These are phyloP conservation scores for Lithophane semibrunnea DNA, from an alignment of 2,888 invertebrate genomes.

Conservation along the genomic window DNA sequence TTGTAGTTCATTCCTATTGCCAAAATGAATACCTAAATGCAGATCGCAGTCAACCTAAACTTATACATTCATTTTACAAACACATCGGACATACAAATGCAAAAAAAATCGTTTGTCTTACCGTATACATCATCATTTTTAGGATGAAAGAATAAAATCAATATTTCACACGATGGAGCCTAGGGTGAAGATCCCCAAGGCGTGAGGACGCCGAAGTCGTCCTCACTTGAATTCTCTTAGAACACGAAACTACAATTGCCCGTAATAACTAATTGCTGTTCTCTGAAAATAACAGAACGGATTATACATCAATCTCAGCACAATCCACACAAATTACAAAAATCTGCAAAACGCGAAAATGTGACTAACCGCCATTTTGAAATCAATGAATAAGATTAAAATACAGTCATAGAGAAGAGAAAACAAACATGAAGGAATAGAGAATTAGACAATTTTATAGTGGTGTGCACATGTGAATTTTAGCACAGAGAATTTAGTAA, in stretches of 20 bases:
- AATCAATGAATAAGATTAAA: slow-evolving; percentile 36
- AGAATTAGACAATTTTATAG: not conserved
- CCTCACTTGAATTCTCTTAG: slow-evolving; percentile 38
- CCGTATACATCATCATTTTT: slow-evolving; percentile 89
- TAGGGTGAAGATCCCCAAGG: slow-evolving; percentile 70
- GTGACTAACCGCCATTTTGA: slow-evolving; percentile 79
- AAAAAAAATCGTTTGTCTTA: slow-evolving; percentile 69
- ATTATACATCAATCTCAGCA: slow-evolving; percentile 15
- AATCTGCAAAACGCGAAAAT: slow-evolving; percentile 62
- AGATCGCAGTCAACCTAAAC: slow-evolving; percentile 2
- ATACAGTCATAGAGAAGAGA: not conserved
- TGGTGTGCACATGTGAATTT: not conserved
- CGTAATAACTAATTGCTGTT: slow-evolving; percentile 19
- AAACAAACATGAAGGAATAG: not conserved
- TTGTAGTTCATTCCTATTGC: not conserved
- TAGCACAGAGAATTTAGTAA: not conserved
- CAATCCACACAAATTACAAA: slow-evolving; percentile 24
- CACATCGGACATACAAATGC: not conserved
- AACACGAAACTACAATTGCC: slow-evolving; percentile 37
- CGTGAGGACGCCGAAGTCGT: slow-evolving; percentile 74
- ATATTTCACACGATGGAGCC: slow-evolving; percentile 73
- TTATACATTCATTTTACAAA: not conserved
- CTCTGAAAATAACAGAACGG: slow-evolving; percentile 55
- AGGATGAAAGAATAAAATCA: slow-evolving; percentile 73
- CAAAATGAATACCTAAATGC: not conserved